Conservation (phyloP, 2,113 vertebrate species). For the Coregonus clupeaformis region DNA sequence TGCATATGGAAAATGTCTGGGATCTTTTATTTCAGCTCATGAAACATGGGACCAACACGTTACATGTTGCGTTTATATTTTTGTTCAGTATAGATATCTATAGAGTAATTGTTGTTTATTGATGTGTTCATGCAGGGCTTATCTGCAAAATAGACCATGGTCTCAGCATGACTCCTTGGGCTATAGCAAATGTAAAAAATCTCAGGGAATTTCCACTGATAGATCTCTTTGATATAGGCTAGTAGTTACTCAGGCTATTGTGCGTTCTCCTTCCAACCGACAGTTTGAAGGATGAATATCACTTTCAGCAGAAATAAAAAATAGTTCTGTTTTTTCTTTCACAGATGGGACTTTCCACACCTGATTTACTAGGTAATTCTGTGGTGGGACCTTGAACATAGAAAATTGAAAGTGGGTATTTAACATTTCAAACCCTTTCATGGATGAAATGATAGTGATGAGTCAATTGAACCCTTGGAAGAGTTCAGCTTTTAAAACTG, state of each 20-base stretch:
- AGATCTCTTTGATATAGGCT: background rate
- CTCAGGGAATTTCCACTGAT: constrained; percentile 41
- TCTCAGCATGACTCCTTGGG: too few species aligned
- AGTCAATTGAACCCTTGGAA: constrained; percentile 26
- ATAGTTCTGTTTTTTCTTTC: constrained; percentile 32
- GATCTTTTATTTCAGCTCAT: too few species aligned
- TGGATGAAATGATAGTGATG: constrained; percentile 33
- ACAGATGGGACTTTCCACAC: constrained; percentile 60
- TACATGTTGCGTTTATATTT: too few species aligned
- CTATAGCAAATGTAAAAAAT: background rate
- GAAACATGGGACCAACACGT: too few species aligned
- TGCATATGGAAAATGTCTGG: too few species aligned
- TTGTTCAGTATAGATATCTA: too few species aligned
- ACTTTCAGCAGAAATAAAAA: constrained; percentile 44
- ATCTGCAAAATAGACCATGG: too few species aligned
- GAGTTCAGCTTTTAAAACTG: background rate
- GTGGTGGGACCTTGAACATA: background rate
- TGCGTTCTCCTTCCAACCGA: constrained; percentile 18
- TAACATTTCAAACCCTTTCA: constrained; percentile 38
- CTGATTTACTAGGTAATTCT: constrained; percentile 43
- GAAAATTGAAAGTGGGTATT: too few species aligned
- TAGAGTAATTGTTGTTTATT: too few species aligned
- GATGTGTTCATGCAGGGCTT: too few species aligned
- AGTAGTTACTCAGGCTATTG: constrained; percentile 7
- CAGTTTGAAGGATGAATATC: constrained; percentile 32